phyloP scores from a whole-genome alignment of 2,113 vertebrate genomes.

The Prionailurus bengalensis region DNA sequence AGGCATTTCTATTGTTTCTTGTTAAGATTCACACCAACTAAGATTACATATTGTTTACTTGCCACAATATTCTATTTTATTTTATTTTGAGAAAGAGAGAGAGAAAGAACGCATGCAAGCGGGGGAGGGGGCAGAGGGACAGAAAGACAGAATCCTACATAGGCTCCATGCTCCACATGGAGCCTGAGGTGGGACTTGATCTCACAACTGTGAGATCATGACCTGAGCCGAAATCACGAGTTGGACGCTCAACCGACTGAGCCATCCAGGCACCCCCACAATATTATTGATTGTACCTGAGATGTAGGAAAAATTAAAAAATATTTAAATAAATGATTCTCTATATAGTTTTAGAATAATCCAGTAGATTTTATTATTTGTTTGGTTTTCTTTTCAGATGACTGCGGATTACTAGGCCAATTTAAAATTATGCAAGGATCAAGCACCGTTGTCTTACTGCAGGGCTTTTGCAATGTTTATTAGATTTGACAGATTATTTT shows the following conservation, averaged over 20 bases:
- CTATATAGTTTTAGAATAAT: background rate
- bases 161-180: too few relatives aligned
- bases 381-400: background rate
- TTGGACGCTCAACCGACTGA: too few relatives aligned
- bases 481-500: slow-evolving; percentile 26
- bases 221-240: too few relatives aligned
- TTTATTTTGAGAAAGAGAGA: too few relatives aligned
- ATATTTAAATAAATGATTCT: background rate
- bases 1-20: background rate
- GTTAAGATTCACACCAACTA: background rate
- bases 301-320: background rate
- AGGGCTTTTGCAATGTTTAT: background rate
- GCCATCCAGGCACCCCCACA: background rate
- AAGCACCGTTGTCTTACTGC: background rate
- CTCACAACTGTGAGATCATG: too few relatives aligned
- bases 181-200: too few relatives aligned
- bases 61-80: background rate
- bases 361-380: background rate
- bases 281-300: background rate
- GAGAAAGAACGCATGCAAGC: too few relatives aligned
- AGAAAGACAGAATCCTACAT: too few relatives aligned
- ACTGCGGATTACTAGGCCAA: background rate
- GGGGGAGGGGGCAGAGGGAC: too few relatives aligned
- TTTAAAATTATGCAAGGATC: background rate
- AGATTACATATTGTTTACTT: background rate